phyloP scores from a whole-genome alignment of 2,113 vertebrate species.

The Rallus limicola region DNA sequence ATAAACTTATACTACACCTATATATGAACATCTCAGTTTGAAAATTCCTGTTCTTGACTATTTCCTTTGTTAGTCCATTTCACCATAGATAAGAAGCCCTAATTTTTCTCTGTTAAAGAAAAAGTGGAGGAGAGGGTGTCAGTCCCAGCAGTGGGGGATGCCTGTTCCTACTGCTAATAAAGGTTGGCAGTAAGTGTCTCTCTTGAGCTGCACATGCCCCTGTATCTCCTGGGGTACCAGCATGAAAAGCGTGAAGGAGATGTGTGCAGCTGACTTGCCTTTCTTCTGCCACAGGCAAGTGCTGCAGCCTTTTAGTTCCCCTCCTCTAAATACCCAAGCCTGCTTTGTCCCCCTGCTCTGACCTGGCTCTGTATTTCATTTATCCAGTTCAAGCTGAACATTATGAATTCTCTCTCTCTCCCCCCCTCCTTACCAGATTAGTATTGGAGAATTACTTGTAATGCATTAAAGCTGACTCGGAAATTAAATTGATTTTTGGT shows the following conservation, averaged over 20 bases:
- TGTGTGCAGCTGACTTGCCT: not conserved
- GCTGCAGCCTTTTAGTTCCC: not conserved
- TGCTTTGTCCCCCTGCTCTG: not conserved
- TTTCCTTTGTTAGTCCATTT: not conserved
- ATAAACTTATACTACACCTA: not conserved
- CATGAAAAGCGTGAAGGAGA: not conserved
- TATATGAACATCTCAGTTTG: not conserved
- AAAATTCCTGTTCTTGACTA: not conserved
- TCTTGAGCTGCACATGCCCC: not conserved
- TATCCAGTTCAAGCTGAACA: not conserved
- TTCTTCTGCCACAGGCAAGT: not conserved
- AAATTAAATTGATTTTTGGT: constrained; percentile 8
- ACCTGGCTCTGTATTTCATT: not conserved
- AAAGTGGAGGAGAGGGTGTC: not conserved
- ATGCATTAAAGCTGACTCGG: not conserved
- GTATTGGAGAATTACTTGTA: not conserved
- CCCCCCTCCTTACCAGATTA: not conserved
- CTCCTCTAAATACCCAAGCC: not conserved
- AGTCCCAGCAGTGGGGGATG: not conserved
- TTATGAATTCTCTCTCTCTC: not conserved
- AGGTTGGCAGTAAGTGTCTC: not conserved
- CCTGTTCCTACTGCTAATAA: not conserved
- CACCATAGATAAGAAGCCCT: not conserved
- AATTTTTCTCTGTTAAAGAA: not conserved
- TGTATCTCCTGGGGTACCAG: not conserved